These are phyloP conservation scores for Hirundichthys speculiger DNA, from an alignment of 2,113 vertebrate genomes.

Conservation along the genomic window DNA sequence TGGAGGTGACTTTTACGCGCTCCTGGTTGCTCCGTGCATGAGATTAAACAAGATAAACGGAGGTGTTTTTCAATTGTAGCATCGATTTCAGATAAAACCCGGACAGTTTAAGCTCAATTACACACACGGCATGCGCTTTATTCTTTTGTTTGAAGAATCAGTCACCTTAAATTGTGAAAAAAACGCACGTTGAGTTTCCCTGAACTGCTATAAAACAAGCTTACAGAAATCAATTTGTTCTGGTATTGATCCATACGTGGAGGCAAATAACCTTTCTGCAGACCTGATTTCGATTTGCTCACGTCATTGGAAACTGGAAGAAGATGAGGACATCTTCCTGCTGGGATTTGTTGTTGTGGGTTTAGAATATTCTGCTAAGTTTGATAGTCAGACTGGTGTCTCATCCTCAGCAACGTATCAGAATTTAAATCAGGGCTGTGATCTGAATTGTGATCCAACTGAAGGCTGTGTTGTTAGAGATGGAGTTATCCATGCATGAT, in stretches of 20 bases:
- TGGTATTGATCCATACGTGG: slow-evolving; percentile 27
- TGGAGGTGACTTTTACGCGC: too few relatives aligned
- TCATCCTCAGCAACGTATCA: slow-evolving; percentile 19
- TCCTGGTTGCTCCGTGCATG: too few relatives aligned
- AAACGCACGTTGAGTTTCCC: too few relatives aligned
- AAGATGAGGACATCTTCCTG: background rate
- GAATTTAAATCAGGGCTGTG: slow-evolving; percentile 32
- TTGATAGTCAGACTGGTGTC: slow-evolving; percentile 15
- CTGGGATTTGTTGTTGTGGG: background rate
- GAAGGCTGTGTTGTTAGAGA: background rate
- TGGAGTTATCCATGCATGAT: too few relatives aligned
- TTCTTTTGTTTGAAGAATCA: too few relatives aligned
- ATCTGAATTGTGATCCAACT: slow-evolving; percentile 30
- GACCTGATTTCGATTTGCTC: slow-evolving; percentile 14
- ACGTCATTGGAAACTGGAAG: background rate
- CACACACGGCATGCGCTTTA: too few relatives aligned
- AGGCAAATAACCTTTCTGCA: slow-evolving; percentile 1
- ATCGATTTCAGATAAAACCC: too few relatives aligned
- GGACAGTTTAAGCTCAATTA: too few relatives aligned
- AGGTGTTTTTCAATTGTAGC: too few relatives aligned
- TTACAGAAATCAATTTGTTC: slow-evolving; percentile 22
- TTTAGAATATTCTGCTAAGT: background rate
- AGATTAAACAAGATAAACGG: too few relatives aligned
- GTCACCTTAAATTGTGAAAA: too few relatives aligned
- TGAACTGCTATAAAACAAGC: background rate